A percentile compares a stretch with the other conserved stretches of the same genome.
phyloP scores from a whole-genome alignment of 2,113 vertebrate genomes.

The Aramus guarauna region DNA sequence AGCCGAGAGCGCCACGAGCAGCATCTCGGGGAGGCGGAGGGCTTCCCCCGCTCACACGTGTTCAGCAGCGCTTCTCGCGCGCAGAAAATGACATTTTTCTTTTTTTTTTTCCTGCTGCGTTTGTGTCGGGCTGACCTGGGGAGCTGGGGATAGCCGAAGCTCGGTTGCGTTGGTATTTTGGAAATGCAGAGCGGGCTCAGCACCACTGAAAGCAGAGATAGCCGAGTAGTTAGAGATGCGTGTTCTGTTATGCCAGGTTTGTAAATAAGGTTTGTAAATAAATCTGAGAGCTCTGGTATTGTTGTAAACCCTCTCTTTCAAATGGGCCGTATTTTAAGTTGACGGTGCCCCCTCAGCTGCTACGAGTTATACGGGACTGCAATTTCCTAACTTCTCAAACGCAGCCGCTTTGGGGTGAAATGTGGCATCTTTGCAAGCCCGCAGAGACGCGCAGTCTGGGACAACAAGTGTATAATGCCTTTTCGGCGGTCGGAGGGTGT shows the following conservation, averaged over 20 bases:
- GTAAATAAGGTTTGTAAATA: not conserved
- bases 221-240: not conserved
- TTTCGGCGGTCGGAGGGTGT: not conserved
- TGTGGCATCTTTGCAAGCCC: not conserved
- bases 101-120: not conserved
- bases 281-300: not conserved
- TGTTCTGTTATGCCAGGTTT: not conserved
- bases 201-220: not conserved
- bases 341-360: fast-evolving
- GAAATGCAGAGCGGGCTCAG: fast-evolving
- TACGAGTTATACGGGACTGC: fast-evolving
- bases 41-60: fast-evolving
- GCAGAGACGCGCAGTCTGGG: not conserved
- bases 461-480: fast-evolving
- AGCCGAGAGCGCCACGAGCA: fast-evolving
- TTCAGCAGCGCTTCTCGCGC: fast-evolving
- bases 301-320: not conserved
- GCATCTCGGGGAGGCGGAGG: fast-evolving
- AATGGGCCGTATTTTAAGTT: fast-evolving
- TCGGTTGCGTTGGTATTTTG: fast-evolving
- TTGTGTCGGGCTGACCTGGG: fast-evolving
- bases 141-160: fast-evolving
- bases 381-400: not conserved
- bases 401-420: not conserved
- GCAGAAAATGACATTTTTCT: fast-evolving